Percentiles rank a stretch among this genome's conserved stretches.
Evolutionary conservation across 2,888 invertebrate species (phyloP).

Genomic region (Melangyna quadrimaculata): DNA sequence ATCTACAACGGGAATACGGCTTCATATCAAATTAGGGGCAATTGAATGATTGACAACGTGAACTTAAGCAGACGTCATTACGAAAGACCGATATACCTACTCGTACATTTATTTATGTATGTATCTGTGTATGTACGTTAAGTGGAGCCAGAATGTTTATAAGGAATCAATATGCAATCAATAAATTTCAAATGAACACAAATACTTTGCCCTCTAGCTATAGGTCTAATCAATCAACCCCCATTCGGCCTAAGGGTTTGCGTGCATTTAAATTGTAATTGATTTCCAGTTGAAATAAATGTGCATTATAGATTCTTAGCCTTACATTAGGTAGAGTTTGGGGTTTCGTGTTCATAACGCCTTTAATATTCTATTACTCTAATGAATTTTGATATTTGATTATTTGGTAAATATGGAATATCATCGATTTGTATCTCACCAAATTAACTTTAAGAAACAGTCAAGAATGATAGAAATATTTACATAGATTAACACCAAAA

Average conservation of each 20-base stretch:
- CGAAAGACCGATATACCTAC: background rate
- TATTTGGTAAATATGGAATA: background rate
- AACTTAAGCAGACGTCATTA: slow-evolving; percentile 53
- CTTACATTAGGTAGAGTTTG: slow-evolving; percentile 50
- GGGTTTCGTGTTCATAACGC: slow-evolving; percentile 42
- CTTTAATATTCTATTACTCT: slow-evolving; percentile 47
- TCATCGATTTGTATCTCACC: background rate
- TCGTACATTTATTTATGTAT: background rate
- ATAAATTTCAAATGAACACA: slow-evolving; percentile 62
- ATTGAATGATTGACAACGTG: slow-evolving; percentile 67
- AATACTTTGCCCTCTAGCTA: slow-evolving; percentile 50
- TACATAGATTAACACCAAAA: background rate
- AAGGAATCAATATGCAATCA: slow-evolving; percentile 59
- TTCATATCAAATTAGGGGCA: slow-evolving; percentile 62
- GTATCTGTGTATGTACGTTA: background rate
- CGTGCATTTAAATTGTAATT: slow-evolving; percentile 66
- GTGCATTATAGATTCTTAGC: slow-evolving; percentile 44
- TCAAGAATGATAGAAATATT: background rate
- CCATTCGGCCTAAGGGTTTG: slow-evolving; percentile 64
- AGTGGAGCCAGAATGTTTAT: background rate
- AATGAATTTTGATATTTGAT: slow-evolving; percentile 5
- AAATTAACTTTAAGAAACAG: background rate
- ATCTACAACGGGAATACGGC: slow-evolving; percentile 19
- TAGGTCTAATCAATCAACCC: slow-evolving; percentile 71
- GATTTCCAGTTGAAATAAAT: slow-evolving; percentile 63